Evolutionary conservation across 2,797 vertebrate genomes (phyloP), one percentile per base, ranked within the genome.

Genomic region (Graptemys geographica): DNA sequence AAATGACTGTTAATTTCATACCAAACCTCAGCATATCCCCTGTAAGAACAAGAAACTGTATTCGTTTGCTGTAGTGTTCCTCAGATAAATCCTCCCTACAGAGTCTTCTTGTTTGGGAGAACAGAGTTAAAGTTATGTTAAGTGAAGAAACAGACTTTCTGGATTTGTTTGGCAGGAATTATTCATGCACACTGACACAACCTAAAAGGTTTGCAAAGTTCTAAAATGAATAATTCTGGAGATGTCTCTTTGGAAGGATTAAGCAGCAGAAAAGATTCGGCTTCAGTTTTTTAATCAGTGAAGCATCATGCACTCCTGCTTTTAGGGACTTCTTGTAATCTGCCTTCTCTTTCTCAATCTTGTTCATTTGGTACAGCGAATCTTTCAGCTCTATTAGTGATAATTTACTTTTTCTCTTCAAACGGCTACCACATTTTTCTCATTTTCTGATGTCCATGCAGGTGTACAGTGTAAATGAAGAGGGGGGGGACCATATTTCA

Each of bases 181-280:
- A 88, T 28, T 12, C 62, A 95, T 37, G n/a, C 3, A 4, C 92
- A 5, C 13, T 74, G 49, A 92, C 55, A 27, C 44, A 87, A 72
- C 53, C 79, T 89, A 57, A 88, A 94, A 93, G n/a, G 8, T 91
- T 94, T 78, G 11, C 28, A 92, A 94, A 90, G 80, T 85, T 93
- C 56, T 89, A 41, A 96, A 90, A 86, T 57, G 91, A 91, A 11
- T 62, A 76, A 83, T 81, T 96, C 83, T 83, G 81, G 23, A 82
- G 25, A 56, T 62, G 6, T 59, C 44, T 72, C 52, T 53, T 85
- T 84, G 41, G 62, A 93, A 96, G 95, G 21, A 81, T 65, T 87
- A 78, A n/a, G 19, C 91, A 85, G 51, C 31, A 90, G 47, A 92
- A 91, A 96, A 74, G 69, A 55, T 65, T 18, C 41, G 5, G 81